phyloP scores from a whole-genome alignment of 2,113 vertebrate species.

The Brachypodius melanocephalos region DNA sequence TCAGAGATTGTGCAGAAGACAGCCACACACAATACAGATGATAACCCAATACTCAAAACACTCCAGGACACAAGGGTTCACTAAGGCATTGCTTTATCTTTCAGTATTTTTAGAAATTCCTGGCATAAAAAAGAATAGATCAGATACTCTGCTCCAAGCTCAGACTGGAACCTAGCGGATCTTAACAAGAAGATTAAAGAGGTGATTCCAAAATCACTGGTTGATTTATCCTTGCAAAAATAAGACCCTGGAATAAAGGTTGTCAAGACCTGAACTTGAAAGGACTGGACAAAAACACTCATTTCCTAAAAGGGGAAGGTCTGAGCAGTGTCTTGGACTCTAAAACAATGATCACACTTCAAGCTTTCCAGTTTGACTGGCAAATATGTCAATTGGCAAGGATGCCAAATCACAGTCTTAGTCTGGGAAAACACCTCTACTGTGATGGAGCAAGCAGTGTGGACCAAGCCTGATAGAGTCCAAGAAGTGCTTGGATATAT shows the following conservation, averaged over 20 bases:
- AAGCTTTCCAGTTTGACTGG: neutral
- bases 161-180: neutral
- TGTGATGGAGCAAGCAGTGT: rapidly evolving
- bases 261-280: neutral
- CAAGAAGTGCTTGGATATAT: neutral
- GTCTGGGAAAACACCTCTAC: neutral
- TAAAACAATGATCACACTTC: neutral
- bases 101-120: neutral
- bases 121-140: neutral
- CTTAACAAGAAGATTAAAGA: neutral
- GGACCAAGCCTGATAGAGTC: neutral
- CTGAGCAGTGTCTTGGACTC: neutral
- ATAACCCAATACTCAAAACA: neutral
- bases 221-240: neutral
- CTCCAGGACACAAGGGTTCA: neutral
- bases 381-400: neutral
- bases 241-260: neutral
- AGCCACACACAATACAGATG: neutral
- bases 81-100: neutral
- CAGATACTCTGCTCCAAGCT: neutral
- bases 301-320: neutral
- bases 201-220: neutral
- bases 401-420: neutral
- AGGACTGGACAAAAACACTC: neutral
- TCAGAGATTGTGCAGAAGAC: neutral